phyloP scores from a whole-genome alignment of 2,888 invertebrate species.

The Lamellibrachia satsuma region DNA sequence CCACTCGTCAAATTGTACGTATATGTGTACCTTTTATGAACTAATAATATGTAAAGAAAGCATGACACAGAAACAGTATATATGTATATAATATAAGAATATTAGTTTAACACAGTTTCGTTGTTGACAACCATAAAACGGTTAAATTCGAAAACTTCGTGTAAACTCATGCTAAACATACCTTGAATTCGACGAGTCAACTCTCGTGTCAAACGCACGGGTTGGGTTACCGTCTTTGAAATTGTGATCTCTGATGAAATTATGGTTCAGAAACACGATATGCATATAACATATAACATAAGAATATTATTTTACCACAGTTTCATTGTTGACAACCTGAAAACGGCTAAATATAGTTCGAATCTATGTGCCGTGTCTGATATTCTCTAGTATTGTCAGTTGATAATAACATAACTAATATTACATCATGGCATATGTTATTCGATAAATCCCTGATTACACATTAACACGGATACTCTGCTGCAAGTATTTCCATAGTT shows the following conservation, averaged over 20 bases:
- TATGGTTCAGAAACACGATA: not conserved
- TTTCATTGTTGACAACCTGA: not conserved
- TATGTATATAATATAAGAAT: not conserved
- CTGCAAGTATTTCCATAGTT: not conserved
- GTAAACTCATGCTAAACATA: not conserved
- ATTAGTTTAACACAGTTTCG: not conserved
- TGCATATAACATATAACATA: not conserved
- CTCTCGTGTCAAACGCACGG: not conserved
- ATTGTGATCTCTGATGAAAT: not conserved
- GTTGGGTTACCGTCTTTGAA: not conserved
- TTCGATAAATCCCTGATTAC: conserved; percentile 6
- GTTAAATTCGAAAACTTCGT: not conserved
- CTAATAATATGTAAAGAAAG: not conserved
- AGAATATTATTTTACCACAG: not conserved
- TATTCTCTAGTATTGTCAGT: not conserved
- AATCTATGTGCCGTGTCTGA: not conserved
- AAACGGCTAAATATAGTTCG: not conserved
- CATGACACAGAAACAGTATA: not conserved
- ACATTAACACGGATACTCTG: not conserved
- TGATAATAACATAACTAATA: not conserved
- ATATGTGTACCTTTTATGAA: not conserved
- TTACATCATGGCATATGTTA: not conserved
- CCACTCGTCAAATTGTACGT: not conserved
- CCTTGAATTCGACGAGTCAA: not conserved
- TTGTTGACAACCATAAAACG: not conserved